These are phyloP conservation scores for Steromphala cineraria DNA, from an alignment of 2,888 invertebrate genomes.

Conservation along the genomic window DNA sequence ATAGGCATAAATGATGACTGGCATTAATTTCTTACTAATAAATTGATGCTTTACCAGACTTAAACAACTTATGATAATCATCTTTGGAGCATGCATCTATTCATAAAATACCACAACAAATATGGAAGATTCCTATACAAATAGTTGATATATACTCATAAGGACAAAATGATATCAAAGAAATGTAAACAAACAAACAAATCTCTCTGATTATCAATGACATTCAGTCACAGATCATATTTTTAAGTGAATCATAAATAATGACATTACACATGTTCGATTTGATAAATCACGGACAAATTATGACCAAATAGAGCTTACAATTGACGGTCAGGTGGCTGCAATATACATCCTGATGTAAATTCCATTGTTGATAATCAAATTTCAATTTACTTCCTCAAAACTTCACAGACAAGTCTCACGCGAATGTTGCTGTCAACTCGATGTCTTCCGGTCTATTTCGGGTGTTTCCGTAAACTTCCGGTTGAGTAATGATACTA, in stretches of 20 bases:
- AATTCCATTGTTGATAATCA: not conserved
- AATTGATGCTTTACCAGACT: no score
- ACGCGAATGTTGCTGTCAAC: not conserved
- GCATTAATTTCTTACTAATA: no score
- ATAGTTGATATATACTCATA: no score
- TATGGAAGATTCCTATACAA: not conserved
- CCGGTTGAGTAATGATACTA: not conserved
- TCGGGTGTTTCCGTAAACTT: not conserved
- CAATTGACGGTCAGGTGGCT: not conserved
- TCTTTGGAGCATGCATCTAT: not conserved
- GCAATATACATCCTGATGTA: no score
- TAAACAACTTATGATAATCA: not conserved
- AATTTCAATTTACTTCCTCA: not conserved
- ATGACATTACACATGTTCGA: no score
- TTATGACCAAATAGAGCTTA: not conserved
- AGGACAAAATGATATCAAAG: not conserved
- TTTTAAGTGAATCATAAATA: no score
- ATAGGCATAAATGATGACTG: not conserved
- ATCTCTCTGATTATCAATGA: not conserved
- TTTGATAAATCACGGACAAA: not conserved
- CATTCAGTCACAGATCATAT: no score
- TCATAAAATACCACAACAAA: not conserved
- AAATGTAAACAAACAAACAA: not conserved
- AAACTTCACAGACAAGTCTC: not conserved
- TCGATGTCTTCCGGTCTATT: not conserved